Conservation (phyloP, 2,113 vertebrate species). For the Thoracochromis brauschi region DNA sequence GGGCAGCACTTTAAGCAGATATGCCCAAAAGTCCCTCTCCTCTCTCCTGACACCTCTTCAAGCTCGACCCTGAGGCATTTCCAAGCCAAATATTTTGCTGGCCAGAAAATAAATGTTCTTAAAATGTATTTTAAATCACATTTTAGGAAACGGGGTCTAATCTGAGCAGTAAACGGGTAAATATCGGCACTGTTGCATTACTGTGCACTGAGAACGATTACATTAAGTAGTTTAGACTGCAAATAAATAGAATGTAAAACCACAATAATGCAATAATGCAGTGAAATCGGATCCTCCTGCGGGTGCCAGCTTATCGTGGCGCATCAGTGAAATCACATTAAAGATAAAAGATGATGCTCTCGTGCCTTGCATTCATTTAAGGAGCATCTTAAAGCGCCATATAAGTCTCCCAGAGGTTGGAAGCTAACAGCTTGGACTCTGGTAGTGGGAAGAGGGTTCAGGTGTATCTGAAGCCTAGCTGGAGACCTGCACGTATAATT, state of each 20-base stretch:
- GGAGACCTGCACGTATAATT: not conserved
- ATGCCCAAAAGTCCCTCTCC: not conserved
- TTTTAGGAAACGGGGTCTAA: not conserved
- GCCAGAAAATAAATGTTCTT: not conserved
- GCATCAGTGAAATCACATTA: not conserved
- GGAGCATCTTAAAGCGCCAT: not conserved
- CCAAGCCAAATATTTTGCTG: not conserved
- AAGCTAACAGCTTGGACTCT: not conserved
- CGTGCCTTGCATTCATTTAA: not conserved
- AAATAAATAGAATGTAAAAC: not conserved
- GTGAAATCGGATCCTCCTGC: not conserved
- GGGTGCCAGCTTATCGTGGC: not conserved
- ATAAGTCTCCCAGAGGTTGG: not conserved
- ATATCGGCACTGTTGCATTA: not conserved
- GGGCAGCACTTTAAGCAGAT: not conserved
- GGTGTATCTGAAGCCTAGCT: not conserved
- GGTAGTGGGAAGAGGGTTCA: not conserved
- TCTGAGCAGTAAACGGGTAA: not conserved
- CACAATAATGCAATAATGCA: not conserved
- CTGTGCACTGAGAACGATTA: not conserved
- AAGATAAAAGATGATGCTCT: not conserved
- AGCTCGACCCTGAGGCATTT: not conserved
- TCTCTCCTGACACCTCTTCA: not conserved
- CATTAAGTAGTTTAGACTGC: not conserved
- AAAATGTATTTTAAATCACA: not conserved